phyloP scores from a whole-genome alignment of 2,797 vertebrate genomes.

The Mormyrus proboscirostris region DNA sequence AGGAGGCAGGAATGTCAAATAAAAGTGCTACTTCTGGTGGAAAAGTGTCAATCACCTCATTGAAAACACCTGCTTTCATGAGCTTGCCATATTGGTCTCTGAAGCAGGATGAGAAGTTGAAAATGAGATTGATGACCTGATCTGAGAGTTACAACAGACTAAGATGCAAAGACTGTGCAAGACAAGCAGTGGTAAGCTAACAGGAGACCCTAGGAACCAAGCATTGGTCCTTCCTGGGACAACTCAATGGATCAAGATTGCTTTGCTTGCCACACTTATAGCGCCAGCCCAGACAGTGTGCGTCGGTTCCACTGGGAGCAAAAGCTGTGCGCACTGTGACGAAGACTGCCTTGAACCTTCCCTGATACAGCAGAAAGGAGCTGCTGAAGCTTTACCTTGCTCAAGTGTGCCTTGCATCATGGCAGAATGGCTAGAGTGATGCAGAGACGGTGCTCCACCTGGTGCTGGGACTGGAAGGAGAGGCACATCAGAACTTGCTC shows the following conservation, averaged over 20 bases:
- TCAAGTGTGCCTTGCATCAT: not conserved
- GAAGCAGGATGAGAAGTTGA: not conserved
- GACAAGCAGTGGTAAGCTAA: not conserved
- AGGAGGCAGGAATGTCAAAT: not conserved
- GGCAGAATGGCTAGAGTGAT: not conserved
- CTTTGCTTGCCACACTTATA: not conserved
- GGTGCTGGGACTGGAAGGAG: not conserved
- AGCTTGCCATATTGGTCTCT: not conserved
- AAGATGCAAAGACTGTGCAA: not conserved
- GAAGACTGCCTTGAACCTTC: not conserved
- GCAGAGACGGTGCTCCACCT: not conserved
- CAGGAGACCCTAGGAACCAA: not conserved
- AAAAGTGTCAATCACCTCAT: not conserved
- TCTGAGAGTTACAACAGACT: not conserved
- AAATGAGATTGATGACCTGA: not conserved
- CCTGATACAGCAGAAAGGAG: not conserved
- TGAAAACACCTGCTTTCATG: not conserved
- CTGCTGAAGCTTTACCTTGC: not conserved
- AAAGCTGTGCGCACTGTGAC: not conserved
- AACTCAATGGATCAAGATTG: not conserved
- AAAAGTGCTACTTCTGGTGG: not conserved
- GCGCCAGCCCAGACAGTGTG: not conserved
- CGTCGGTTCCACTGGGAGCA: not conserved
- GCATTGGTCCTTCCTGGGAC: not conserved
- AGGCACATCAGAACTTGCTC: not conserved